Evolutionary conservation across 2,888 invertebrate genomes (phyloP), one percentile per base, ranked within the genome.

Genomic region (Oscheius sp.): DNA sequence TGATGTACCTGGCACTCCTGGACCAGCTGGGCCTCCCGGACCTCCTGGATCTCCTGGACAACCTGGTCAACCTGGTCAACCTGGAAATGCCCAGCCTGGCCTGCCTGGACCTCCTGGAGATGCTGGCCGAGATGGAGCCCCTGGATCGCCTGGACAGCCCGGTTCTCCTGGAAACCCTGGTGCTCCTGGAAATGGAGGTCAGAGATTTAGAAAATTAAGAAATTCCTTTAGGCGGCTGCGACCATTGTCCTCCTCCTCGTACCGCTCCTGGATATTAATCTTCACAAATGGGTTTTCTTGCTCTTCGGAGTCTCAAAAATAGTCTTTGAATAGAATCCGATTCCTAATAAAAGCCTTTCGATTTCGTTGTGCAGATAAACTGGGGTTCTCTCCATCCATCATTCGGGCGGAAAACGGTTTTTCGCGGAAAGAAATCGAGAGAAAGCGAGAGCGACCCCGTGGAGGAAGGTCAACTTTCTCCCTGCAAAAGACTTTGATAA

Each of bases 141-240:
- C 72, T 45, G 76, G 76, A 71, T 48, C 55, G 34, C 68, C 73
- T 12, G 76, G 76, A 53, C 55, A 46, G 20, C 68, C 68, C 3
- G 75, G 75, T 69, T 64, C 57, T 23, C 71, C 68, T 50, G 68
- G 68, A 66, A 33, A 65, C 53, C 64, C 64, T 34, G 74, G 74
- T 70, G 48, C 68, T 39, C 55, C 64, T 52, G 72, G 74, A 67
- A 64, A 66, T 42, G 63, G 65, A 65, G 74, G 73, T 66, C n/a
- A 79, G 73, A 31, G 83, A 85, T 17, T 85, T 82, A 84, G 15
- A 70, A 69, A n/a, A 84, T 81, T 8, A 84, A 83, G 10, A 84
- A 84, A 31, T 17, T 33, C 29, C 33, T n/a, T n/a, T n/a, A 65
- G 50, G 55, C n/a, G 48, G 52, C 23, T 55, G 55, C 55, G 66